Evolutionary conservation across 2,888 invertebrate species (phyloP).

Genomic region (Stenurella melanura): DNA sequence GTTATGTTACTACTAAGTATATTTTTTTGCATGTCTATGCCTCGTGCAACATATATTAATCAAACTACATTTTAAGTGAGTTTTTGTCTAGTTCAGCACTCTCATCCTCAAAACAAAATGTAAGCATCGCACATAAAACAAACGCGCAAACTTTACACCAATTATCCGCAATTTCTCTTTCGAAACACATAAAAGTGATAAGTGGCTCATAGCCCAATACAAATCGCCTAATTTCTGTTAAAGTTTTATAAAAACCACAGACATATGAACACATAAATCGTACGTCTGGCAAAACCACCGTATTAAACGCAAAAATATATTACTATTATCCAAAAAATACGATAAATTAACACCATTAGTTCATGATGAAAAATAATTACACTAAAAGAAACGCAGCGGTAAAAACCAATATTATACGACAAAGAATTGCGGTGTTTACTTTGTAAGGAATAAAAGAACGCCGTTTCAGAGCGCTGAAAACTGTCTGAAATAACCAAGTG

Average conservation of each 20-base stretch:
- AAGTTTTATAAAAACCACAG: conserved; percentile 14
- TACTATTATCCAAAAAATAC: conserved; percentile 28
- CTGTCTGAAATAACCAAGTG: conserved; percentile 55
- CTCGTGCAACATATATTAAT: background rate
- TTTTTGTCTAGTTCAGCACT: background rate
- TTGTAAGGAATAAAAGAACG: conserved; percentile 46
- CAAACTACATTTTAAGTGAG: background rate
- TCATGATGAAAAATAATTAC: conserved; percentile 49
- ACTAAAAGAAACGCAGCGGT: conserved; percentile 41
- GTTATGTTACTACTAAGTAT: no score
- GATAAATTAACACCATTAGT: conserved; percentile 40
- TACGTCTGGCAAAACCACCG: background rate
- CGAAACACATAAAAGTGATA: conserved; percentile 19
- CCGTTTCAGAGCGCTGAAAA: conserved; percentile 44
- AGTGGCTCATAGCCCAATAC: conserved; percentile 1
- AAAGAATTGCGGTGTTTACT: conserved; percentile 51
- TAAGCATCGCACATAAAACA: background rate
- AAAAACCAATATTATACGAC: conserved; percentile 43
- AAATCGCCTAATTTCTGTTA: conserved; percentile 22
- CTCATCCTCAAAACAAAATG: background rate
- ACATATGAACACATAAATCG: background rate
- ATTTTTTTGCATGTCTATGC: no score
- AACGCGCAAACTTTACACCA: background rate
- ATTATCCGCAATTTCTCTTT: conserved; percentile 7
- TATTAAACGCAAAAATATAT: conserved; percentile 22